These are phyloP conservation scores for Horisme vitalbata DNA, from an alignment of 2,888 invertebrate species.

Conservation along the genomic window DNA sequence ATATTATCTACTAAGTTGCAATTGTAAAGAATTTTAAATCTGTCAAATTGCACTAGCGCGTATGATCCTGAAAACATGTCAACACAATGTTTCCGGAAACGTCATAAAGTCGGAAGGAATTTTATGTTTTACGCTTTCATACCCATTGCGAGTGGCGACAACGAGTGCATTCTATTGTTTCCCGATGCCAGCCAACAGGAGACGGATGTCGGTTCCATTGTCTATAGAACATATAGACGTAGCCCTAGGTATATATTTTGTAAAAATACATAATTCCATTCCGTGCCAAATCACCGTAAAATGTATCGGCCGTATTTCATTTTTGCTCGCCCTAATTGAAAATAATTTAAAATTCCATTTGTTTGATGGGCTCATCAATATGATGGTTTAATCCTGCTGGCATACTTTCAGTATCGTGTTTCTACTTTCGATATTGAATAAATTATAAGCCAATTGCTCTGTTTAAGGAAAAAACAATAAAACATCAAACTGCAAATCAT, in stretches of 20 bases:
- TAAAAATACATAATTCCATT: slow-evolving; percentile 23
- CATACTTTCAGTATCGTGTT: not conserved
- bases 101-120: slow-evolving; percentile 49
- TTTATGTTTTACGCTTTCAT: slow-evolving; percentile 51
- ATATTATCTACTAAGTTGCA: too few relatives aligned
- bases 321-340: slow-evolving; percentile 29
- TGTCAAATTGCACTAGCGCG: too few relatives aligned
- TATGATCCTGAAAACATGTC: slow-evolving; percentile 10
- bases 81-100: slow-evolving; percentile 37
- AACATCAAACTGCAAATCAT: not conserved
- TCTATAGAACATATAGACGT: slow-evolving; percentile 27
- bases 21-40: too few relatives aligned
- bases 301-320: slow-evolving; percentile 22
- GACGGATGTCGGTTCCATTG: slow-evolving; percentile 56
- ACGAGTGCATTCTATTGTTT: slow-evolving; percentile 68
- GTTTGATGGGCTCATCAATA: slow-evolving; percentile 21
- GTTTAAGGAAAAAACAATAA: not conserved
- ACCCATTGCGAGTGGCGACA: slow-evolving; percentile 45
- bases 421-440: not conserved
- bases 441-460: not conserved
- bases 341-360: slow-evolving; percentile 29
- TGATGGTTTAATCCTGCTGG: slow-evolving; percentile 17
- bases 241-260: slow-evolving; percentile 17
- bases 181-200: slow-evolving; percentile 57
- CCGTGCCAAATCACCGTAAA: slow-evolving; percentile 26